Evolutionary conservation across 2,888 invertebrate genomes (phyloP), one percentile per base, ranked within the genome.

Genomic region (Lasioglossum lativentre): DNA sequence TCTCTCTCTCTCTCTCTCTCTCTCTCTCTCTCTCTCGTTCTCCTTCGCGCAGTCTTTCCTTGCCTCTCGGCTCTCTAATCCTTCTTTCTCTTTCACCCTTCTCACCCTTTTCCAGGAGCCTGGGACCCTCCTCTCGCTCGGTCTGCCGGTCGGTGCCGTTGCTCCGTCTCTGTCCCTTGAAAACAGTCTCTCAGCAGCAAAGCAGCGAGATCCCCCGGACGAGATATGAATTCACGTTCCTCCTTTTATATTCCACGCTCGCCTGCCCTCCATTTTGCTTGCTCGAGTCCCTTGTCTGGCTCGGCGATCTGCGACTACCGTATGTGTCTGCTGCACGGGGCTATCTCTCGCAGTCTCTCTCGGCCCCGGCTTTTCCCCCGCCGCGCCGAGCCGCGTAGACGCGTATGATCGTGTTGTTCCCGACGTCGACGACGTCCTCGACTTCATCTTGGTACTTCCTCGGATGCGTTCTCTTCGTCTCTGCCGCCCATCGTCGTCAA

Each of bases 211-310:
- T 95, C 94, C 93, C 93, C 92, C 90, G 93, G 92, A 93, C 94
- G 93, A 95, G 94, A 95, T 95, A 95, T 94, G 94, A 94, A 95
- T 95, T 94, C 93, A 92, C 92, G 93, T 93, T 93, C 93, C 94
- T 95, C 93, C 94, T 95, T 95, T 94, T 94, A 94, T 95, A 95
- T 95, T 95, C 94, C 94, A 94, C 94, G 94, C 94, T 95, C 93
- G 94, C 94, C 94, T 94, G 94, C 92, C 94, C 94, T 94, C 94
- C 94, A 94, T 94, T 94, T 94, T 93, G 94, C 94, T 94, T 92
- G 93, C 93, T 93, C 92, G 93, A 92, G 92, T 92, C 92, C 94
- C 91, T 95, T 95, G 95, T 95, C 95, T 94, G 94, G 92, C 92
- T 93, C 91, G 92, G 91, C 94, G 94, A 95, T 95, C 95, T 93